Base-by-base conservation (phyloP, 1,140 invertebrate species). In the Aethina tumida region DNA sequence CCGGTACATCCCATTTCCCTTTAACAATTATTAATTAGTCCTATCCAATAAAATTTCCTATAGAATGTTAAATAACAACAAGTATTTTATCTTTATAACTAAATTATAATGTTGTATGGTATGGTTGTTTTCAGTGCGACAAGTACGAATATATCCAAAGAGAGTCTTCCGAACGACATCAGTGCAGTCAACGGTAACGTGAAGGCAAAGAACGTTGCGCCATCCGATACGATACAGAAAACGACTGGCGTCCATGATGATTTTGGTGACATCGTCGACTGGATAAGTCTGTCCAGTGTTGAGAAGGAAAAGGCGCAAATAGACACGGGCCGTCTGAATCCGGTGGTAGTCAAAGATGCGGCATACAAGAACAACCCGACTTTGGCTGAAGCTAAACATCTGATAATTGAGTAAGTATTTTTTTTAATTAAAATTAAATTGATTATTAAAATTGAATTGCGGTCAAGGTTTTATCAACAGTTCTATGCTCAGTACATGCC, bases 331-430 rank as follows among this genome's bases (percentile, higher is more conserved):
- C 35, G 58, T 10, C 45, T 47, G 12, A 42, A 56, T 40, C 33
- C 50, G 3, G 67, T 77, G 1, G 64, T 77, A 2, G 66, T 69
- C 6, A 66, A 64, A 5, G 53, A 52, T 25, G 27, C 39, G 36
- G 63, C 71, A 27, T 61, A 68, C 3, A 68, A 56, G 0, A 63
- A 70, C 30, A 77, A 82, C 59, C 79, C 78, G 0, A 74, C 74
- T 4, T 66, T 84, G 16, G 74, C 67, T 0, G 71, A 81, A 33
- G 53, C 83, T 55, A 74, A 74, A 32, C 45, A 49, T 9, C 38
- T 55, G 13, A 30, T 18, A 17, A 21, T 50, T 7, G 46, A 49
- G 47, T 49, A 35, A 49, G 47, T 45, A 37, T 7, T 10, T n/a
- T 27, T 38, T 26, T 25, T 4, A n/a, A n/a, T n/a, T n/a, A n/a